A percentile compares a stretch with the other conserved stretches of the same genome.
These are phyloP conservation scores for Unio pictorum DNA, from an alignment of 2,888 invertebrate species.

Conservation along the genomic window DNA sequence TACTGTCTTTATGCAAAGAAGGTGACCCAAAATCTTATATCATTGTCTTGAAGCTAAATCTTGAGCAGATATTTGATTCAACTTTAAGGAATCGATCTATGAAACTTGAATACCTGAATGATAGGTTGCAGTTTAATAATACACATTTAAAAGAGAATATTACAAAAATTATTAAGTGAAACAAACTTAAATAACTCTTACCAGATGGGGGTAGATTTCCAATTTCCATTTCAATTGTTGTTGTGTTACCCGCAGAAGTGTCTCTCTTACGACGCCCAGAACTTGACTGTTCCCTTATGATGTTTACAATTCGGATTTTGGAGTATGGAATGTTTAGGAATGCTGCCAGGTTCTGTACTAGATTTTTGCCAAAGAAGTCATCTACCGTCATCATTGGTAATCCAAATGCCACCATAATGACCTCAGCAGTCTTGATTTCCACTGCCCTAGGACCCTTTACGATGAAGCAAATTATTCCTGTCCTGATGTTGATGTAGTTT, in stretches of 20 bases:
- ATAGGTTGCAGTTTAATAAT: no score
- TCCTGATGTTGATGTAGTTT: constrained; percentile 54
- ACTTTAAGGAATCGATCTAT: no score
- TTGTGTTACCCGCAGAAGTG: constrained; percentile 11
- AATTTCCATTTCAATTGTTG: constrained; percentile 47
- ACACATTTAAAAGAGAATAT: no score
- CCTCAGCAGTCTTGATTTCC: constrained; percentile 38
- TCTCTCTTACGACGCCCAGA: constrained; percentile 33
- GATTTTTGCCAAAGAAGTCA: constrained; percentile 62
- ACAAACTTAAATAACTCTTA: constrained; percentile 10
- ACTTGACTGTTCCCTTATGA: constrained; percentile 39
- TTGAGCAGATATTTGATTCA: no score
- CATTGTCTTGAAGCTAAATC: no score
- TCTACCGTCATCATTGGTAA: constrained; percentile 54
- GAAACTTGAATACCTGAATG: no score
- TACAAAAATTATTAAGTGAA: no score
- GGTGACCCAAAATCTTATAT: no score
- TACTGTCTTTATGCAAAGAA: no score
- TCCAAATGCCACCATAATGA: constrained; percentile 48
- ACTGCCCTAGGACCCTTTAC: constrained; percentile 46
- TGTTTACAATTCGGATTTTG: constrained; percentile 57
- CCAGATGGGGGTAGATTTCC: constrained; percentile 37
- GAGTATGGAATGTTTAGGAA: constrained; percentile 55
- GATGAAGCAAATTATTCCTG: constrained; percentile 43
- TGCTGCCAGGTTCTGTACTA: constrained; percentile 57